Base-by-base conservation (phyloP, 2,888 invertebrate species). In the Lomographa bimaculata region DNA sequence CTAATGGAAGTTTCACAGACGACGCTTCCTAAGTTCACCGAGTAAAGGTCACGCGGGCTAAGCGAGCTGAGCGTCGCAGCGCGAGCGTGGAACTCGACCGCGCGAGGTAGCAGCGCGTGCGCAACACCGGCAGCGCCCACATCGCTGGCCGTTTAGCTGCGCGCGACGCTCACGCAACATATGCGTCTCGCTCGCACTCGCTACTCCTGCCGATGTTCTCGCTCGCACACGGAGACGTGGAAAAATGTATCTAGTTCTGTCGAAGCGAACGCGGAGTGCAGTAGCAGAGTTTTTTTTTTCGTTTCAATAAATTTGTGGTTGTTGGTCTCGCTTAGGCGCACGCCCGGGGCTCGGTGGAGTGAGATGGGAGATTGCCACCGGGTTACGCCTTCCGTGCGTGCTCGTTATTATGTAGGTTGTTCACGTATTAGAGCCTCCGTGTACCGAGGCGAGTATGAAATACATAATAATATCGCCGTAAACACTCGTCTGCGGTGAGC, bases 241-340 rank as follows among this genome's bases (percentile, higher is more conserved):
- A 87, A 89, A 87, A 86, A 86, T 86, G 86, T 87, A 84, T 89
- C 89, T 89, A 89, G 89, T 89, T 87, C 80, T 85, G 86, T 84
- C 64, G 79, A 81, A 76, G 76, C 83, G 80, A 54, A 84, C 77
- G 89, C 89, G 87, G 76, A 85, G 84, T 85, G 84, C 89, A 82
- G 89, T 89, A 89, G 89, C 89, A 50, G 56, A 64, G 64, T 70
- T 84, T 83, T 81, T 79, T 82, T 85, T 84, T 80, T 82, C 81
- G 77, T 85, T 86, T 87, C 83, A 86, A 89, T 89, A 87, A 89
- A 87, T 89, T 87, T 86, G 85, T 83, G 82, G 79, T 85, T 76
- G 80, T 86, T 76, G 80, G 84, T 83, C 81, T 84, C 84, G 81
- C 83, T 85, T 79, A 76, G 78, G 73, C 82, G 80, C 80, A 74